phyloP scores from a whole-genome alignment of 2,888 invertebrate species.

The Mythimna pallens region DNA sequence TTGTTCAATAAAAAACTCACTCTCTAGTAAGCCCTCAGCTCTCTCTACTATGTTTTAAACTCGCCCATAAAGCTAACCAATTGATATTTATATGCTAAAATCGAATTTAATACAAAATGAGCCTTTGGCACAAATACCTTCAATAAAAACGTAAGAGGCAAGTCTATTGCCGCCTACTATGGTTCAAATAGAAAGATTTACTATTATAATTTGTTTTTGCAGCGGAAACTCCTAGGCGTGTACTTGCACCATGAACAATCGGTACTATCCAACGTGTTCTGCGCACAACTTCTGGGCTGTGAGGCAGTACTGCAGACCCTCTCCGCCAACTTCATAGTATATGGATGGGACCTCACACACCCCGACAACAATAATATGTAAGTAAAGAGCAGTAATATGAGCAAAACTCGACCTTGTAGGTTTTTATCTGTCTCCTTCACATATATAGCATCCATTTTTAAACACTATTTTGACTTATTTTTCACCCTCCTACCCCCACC shows the following conservation, averaged over 20 bases:
- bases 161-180: neutral
- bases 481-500: no score
- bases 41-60: neutral
- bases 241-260: constrained; percentile 99
- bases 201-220: constrained; percentile 69
- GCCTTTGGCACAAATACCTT: neutral
- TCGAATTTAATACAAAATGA: neutral
- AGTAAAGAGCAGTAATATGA: neutral
- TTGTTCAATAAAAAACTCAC: no score
- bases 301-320: constrained; percentile 97
- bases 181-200: neutral
- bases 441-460: no score
- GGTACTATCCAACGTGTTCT: constrained; percentile 98
- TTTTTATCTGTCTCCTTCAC: no score
- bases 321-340: constrained; percentile 97
- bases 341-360: constrained; percentile 99
- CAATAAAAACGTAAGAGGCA: neutral
- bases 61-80: neutral
- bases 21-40: no score
- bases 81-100: neutral
- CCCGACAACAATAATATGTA: constrained; percentile 96
- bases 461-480: no score
- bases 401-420: neutral
- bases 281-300: constrained; percentile 97
- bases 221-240: constrained; percentile 98